phyloP scores from a whole-genome alignment of 2,888 invertebrate species.

The Argynnis bischoffii region DNA sequence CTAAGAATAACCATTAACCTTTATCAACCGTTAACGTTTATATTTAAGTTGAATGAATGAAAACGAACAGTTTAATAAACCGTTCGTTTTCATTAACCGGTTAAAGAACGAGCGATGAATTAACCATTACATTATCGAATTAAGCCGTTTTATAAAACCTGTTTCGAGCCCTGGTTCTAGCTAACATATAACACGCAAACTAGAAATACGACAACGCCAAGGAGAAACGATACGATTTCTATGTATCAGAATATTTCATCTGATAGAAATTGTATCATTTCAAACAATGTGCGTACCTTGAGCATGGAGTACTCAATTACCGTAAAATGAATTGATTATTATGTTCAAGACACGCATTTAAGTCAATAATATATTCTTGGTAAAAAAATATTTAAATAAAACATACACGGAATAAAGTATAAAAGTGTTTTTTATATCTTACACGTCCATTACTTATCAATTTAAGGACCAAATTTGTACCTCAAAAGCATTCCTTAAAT shows the following conservation, averaged over 20 bases:
- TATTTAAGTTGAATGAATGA: too few species aligned
- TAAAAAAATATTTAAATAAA: neutral
- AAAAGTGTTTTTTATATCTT: neutral
- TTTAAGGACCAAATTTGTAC: neutral
- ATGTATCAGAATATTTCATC: slow-evolving; percentile 2
- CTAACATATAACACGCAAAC: too few species aligned
- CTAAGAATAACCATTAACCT: too few species aligned
- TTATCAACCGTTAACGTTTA: too few species aligned
- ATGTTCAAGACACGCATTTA: slow-evolving; percentile 10
- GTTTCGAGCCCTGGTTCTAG: too few species aligned
- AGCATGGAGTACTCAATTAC: neutral
- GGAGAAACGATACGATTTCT: slow-evolving; percentile 22
- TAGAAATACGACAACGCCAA: too few species aligned
- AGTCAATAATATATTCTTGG: neutral
- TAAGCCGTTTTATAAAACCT: too few species aligned
- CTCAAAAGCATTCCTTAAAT: neutral
- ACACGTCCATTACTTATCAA: neutral
- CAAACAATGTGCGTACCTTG: slow-evolving; percentile 6
- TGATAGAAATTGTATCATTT: slow-evolving; percentile 14
- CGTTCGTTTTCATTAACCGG: too few species aligned
- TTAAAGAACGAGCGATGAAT: too few species aligned
- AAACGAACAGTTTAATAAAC: too few species aligned
- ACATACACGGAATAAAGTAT: neutral
- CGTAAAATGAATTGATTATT: neutral
- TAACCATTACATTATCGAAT: too few species aligned